These are phyloP conservation scores for Drepanosiphum platanoidis DNA, from an alignment of 2,888 invertebrate genomes.

Conservation along the genomic window DNA sequence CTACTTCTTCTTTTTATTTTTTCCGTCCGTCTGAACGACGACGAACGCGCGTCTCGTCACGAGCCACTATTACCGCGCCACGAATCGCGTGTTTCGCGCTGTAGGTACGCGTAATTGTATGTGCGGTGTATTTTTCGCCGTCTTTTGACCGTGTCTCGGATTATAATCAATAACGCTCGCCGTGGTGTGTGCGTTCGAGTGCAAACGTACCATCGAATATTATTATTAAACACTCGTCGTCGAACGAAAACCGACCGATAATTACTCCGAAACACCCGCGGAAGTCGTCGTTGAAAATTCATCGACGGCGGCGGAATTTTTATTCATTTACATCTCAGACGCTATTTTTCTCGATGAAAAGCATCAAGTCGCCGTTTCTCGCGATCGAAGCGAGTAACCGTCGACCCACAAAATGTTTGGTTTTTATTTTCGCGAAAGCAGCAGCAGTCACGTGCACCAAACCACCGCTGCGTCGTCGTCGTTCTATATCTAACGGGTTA, in stretches of 20 bases:
- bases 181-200: too few species aligned
- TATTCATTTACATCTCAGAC: too few species aligned
- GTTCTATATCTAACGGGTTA: background rate
- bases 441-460: background rate
- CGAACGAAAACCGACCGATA: too few species aligned
- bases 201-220: too few species aligned
- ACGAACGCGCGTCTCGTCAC: too few species aligned
- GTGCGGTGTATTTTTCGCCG: background rate
- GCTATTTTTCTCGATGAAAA: too few species aligned
- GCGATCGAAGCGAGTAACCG: background rate
- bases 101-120: too few species aligned
- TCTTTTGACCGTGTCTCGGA: background rate
- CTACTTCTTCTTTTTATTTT: too few species aligned
- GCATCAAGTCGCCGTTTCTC: background rate
- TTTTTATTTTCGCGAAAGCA: background rate
- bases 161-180: conserved; percentile 34
- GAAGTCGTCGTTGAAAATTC: background rate
- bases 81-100: conserved; percentile 8
- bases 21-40: too few species aligned
- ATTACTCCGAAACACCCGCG: background rate
- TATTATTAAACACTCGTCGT: too few species aligned
- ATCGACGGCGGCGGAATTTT: too few species aligned
- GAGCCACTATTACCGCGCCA: background rate
- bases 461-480: background rate
- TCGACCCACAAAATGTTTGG: background rate